Conservation (phyloP, 1,140 invertebrate species). For the Aphidius gifuensis region DNA sequence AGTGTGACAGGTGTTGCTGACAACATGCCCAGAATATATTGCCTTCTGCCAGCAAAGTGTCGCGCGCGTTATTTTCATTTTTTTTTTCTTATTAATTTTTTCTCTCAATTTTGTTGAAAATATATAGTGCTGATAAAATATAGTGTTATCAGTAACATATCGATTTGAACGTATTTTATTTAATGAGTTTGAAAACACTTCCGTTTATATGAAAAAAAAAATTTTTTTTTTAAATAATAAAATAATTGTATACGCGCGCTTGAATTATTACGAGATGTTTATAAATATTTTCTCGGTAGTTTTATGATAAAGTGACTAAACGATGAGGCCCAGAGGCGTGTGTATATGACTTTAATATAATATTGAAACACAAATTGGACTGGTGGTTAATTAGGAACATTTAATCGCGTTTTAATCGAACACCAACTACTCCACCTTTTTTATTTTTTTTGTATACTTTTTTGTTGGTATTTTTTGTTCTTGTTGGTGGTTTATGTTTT, state of each 20-base stretch:
- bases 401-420: conserved; percentile 4
- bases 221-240: no score
- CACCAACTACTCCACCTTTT: background rate
- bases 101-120: no score
- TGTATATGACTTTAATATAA: no score
- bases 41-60: background rate
- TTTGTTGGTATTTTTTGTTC: no score
- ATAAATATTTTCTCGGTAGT: no score
- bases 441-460: no score
- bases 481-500: no score
- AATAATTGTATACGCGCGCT: background rate
- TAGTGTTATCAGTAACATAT: conserved; percentile 1
- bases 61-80: no score
- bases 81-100: background rate
- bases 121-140: background rate
- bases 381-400: background rate
- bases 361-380: conserved; percentile 2
- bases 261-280: no score
- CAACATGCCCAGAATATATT: background rate
- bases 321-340: no score
- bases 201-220: background rate
- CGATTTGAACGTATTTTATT: conserved; percentile 9
- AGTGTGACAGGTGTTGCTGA: conserved; percentile 20
- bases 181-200: conserved; percentile 9
- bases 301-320: no score